phyloP scores from a whole-genome alignment of 2,888 invertebrate species.

The Timema cristinae region DNA sequence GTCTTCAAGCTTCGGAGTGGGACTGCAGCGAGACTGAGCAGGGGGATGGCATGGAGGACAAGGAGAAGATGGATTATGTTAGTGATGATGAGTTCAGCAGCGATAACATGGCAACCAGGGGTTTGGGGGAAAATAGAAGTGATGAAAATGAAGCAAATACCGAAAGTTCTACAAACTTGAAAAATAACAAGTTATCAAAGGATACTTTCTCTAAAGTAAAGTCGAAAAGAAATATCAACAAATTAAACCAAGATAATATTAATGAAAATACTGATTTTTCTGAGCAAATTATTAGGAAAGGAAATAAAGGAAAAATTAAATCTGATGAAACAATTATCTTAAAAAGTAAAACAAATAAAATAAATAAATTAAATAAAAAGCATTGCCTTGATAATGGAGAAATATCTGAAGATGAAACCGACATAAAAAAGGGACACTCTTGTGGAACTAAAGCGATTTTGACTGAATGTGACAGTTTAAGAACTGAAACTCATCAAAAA shows the following conservation, averaged over 20 bases:
- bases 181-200: conserved; percentile 20
- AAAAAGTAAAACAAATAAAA: too few relatives aligned
- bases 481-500: too few relatives aligned
- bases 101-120: conserved; percentile 26
- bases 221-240: background rate
- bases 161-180: conserved; percentile 33
- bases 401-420: too few relatives aligned
- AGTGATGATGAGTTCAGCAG: conserved; percentile 24
- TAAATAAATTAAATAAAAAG: too few relatives aligned
- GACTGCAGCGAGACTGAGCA: conserved; percentile 12
- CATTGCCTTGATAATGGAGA: too few relatives aligned
- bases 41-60: conserved; percentile 17
- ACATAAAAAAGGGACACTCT: background rate
- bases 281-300: background rate
- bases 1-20: conserved; percentile 4
- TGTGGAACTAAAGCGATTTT: conserved; percentile 19
- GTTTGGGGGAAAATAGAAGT: conserved; percentile 20
- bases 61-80: conserved; percentile 30
- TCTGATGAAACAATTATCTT: too few relatives aligned
- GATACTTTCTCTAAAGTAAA: conserved; percentile 16
- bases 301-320: background rate
- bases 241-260: background rate
- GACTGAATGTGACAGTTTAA: too few relatives aligned
- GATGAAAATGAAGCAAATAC: conserved; percentile 30
- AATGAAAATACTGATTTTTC: background rate